Evolutionary conservation across 2,888 invertebrate species (phyloP).

Genomic region (Gibbula magus): DNA sequence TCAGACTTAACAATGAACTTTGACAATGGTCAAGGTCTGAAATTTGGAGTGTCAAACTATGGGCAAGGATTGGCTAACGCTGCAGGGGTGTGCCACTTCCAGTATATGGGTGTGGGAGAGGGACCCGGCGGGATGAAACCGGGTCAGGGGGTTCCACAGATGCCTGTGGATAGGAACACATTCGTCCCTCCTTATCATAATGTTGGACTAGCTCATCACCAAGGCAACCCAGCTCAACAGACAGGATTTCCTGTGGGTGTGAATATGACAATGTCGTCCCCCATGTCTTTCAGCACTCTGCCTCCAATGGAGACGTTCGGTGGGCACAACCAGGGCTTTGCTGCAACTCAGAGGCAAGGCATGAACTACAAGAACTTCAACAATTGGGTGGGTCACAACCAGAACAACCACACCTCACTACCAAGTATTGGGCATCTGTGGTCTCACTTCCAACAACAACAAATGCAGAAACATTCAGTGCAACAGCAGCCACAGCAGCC

Average conservation of each 20-base stretch:
- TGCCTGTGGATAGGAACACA: neutral
- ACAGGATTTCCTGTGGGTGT: constrained; percentile 9
- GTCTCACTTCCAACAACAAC: constrained; percentile 49
- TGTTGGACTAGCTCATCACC: constrained; percentile 1
- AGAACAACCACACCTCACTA: constrained; percentile 44
- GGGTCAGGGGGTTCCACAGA: constrained; percentile 1
- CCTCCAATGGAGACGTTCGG: neutral
- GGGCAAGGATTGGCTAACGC: constrained; percentile 14
- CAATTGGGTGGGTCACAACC: constrained; percentile 37
- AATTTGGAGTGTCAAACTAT: constrained; percentile 20
- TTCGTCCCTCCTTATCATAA: neutral
- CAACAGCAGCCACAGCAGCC: constrained; percentile 53
- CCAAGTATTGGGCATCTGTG: constrained; percentile 65
- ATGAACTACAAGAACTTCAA: constrained; percentile 37
- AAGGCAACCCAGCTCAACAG: constrained; percentile 4
- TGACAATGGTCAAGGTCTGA: constrained; percentile 26
- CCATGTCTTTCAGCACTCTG: constrained; percentile 7
- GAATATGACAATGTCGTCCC: constrained; percentile 16
- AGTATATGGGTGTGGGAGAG: constrained; percentile 25
- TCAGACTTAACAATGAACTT: constrained; percentile 20
- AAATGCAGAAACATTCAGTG: constrained; percentile 38
- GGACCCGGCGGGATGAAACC: neutral
- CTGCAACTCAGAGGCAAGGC: constrained; percentile 2
- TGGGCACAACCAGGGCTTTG: constrained; percentile 25
- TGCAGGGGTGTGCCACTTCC: constrained; percentile 24